These are phyloP conservation scores for Prunella fulvescens DNA, from an alignment of 2,113 vertebrate genomes.

Conservation along the genomic window DNA sequence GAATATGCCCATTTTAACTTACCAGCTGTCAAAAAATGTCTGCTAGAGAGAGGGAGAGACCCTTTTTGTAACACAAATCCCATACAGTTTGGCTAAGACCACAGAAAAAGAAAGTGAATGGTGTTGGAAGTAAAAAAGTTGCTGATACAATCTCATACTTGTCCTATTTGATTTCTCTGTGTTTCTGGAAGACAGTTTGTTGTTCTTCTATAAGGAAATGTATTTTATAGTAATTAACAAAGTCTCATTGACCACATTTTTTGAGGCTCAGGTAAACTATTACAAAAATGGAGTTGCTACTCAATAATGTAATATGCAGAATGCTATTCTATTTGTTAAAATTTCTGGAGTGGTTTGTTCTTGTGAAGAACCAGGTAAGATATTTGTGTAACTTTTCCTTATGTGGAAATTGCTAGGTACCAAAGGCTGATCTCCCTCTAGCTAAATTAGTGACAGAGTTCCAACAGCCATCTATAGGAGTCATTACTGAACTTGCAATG, in stretches of 20 bases:
- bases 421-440: background rate
- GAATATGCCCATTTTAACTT: background rate
- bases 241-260: background rate
- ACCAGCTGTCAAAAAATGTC: background rate
- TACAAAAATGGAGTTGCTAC: background rate
- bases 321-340: background rate
- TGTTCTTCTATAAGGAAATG: background rate
- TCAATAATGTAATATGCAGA: background rate
- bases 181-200: background rate
- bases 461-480: background rate
- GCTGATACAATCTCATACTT: background rate
- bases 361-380: background rate
- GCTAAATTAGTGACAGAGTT: background rate
- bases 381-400: background rate
- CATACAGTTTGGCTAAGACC: background rate
- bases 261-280: background rate
- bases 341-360: background rate
- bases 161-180: background rate
- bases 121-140: background rate
- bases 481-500: background rate
- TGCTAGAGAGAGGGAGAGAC: background rate
- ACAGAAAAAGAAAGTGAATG: background rate
- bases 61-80: background rate
- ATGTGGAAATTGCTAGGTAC: background rate
- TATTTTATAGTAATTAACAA: background rate